Percentiles rank a stretch among this genome's conserved stretches.
Evolutionary conservation across 2,888 invertebrate genomes (phyloP).

Genomic region (Podabrus alpinus): DNA sequence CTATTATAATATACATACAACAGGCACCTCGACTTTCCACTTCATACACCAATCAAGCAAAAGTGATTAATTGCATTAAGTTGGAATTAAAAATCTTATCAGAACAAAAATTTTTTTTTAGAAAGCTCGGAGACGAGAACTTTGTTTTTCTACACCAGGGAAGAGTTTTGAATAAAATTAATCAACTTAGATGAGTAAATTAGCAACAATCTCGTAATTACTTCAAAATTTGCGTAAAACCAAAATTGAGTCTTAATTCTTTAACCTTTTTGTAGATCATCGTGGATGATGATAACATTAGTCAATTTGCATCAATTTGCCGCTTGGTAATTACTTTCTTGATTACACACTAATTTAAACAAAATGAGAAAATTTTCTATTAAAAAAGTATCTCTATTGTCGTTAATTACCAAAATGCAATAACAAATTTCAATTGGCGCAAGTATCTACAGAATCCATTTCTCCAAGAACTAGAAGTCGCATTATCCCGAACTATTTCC

Average conservation of each 20-base stretch:
- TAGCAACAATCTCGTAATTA: background rate
- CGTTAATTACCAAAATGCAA: background rate
- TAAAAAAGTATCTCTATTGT: background rate
- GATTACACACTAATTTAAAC: background rate
- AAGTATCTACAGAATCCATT: background rate
- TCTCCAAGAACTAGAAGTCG: background rate
- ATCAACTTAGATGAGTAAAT: background rate
- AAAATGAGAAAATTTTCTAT: background rate
- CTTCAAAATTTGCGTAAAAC: background rate
- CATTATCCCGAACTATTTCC: conserved; percentile 4
- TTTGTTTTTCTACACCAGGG: background rate
- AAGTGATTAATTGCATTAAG: background rate
- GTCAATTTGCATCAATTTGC: conserved; percentile 1
- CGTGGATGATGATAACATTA: background rate
- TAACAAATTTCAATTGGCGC: background rate
- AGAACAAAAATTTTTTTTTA: background rate
- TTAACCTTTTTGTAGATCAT: background rate
- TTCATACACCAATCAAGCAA: background rate
- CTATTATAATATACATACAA: background rate
- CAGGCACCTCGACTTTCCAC: background rate
- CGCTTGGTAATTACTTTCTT: conserved; percentile 1
- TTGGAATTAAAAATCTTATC: background rate
- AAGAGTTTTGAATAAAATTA: background rate
- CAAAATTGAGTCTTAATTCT: background rate
- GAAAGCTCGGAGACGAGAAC: background rate